Base-by-base conservation (phyloP, 2,113 vertebrate species). In the Propithecus coquereli region DNA sequence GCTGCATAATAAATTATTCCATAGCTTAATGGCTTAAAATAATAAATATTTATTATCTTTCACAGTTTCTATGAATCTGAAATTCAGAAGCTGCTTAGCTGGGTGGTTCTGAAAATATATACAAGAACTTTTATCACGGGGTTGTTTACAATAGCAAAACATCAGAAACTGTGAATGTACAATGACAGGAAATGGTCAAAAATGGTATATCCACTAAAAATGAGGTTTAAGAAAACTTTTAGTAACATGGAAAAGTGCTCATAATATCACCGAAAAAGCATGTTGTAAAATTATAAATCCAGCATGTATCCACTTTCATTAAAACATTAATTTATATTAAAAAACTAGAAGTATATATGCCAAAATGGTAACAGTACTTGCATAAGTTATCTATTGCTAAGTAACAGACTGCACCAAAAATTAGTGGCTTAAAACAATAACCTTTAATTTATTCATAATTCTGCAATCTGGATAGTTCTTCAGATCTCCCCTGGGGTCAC, bases 31-130 rank as follows among this genome's bases (percentile, higher is more conserved):
- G 22, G 18, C 40, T 96, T 95, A 84, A 76, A 90, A 85, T 61
- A 95, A 85, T 82, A 90, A 95, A 81, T 32, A 92, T 90, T 83
- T 59, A 45, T 84, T 89, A 89, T 90, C n/a, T 95, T 93, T 85
- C 27, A 61, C 22, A 86, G 27, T 76, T 95, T 95, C 45, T 22
- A 47, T 57, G 37, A 77, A 25, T 61, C 94, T 90, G 71, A 71
- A 87, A 92, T 90, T 47, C 50, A 95, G 80, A 22, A 84, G 43
- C 7, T 93, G 54, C 84, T 87, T 90, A 93, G 43, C 25, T 74
- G 25, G 17, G 47, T 90, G 37, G n/a, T 91, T 91, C 93, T 92
- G 45, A 30, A 65, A 70, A 61, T 71, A 52, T 9, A 84, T n/a
- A 50, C 22, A 85, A 74, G 70, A 95, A 63, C 30, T 95, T 79